A percentile compares a stretch with the other conserved stretches of the same genome.
Conservation (phyloP, 2,888 invertebrate genomes). For the Antitype chi region DNA sequence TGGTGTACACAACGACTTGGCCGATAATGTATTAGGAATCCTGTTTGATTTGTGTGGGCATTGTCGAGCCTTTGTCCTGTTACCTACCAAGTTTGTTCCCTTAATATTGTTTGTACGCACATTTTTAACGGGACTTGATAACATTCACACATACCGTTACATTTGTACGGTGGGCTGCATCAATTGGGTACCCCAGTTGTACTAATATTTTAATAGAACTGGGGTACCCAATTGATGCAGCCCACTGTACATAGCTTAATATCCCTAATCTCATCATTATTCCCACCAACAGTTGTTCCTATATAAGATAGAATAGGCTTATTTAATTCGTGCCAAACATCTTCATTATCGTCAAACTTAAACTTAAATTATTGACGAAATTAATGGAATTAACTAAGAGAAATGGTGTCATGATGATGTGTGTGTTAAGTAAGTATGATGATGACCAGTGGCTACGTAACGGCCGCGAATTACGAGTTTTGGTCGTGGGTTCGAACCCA, state of each 20-base stretch:
- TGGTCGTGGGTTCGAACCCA: no score
- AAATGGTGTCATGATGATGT: no score
- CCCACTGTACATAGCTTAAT: background rate
- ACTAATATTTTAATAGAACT: no score
- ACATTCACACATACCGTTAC: background rate
- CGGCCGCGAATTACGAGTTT: no score
- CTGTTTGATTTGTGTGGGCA: slow-evolving; percentile 89
- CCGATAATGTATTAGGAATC: slow-evolving; percentile 85
- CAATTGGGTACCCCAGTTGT: no score
- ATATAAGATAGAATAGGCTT: background rate
- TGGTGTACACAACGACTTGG: slow-evolving; percentile 78
- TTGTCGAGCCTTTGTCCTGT: slow-evolving; percentile 78
- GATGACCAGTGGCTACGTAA: no score
- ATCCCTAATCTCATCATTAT: background rate
- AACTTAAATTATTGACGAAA: no score
- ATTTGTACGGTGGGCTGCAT: no score
- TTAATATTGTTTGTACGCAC: slow-evolving; percentile 49
- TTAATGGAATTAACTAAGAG: no score
- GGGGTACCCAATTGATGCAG: no score
- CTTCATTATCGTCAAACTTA: background rate
- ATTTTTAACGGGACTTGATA: slow-evolving; percentile 18
- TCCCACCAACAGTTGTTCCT: background rate
- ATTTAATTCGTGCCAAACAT: background rate
- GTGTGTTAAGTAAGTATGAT: no score
- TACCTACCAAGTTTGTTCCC: slow-evolving; percentile 50